A percentile compares a stretch with the other conserved stretches of the same genome.
Evolutionary conservation across 2,113 vertebrate species (phyloP).

Genomic region (Cygnus atratus): DNA sequence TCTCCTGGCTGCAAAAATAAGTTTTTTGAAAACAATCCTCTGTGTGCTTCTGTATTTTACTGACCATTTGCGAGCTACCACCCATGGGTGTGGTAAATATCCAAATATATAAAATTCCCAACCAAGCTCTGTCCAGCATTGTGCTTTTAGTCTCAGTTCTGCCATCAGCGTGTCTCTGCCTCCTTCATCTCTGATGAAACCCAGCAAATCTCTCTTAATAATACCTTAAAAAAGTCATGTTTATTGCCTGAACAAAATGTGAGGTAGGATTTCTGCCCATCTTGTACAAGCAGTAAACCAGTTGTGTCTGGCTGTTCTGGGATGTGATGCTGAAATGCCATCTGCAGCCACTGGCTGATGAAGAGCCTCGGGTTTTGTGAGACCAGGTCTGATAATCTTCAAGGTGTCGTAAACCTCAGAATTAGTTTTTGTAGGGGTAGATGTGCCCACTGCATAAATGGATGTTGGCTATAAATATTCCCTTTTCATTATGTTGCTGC

Average conservation of each 20-base stretch:
- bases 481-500: not conserved
- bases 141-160: not conserved
- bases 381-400: not conserved
- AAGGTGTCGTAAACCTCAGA: not conserved
- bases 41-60: not conserved
- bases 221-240: not conserved
- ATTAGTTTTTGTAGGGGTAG: not conserved
- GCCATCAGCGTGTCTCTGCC: not conserved
- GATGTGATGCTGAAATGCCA: not conserved
- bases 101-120: not conserved
- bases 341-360: not conserved
- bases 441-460: not conserved
- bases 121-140: not conserved
- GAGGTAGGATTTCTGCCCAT: not conserved
- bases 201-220: not conserved
- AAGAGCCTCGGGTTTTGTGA: not conserved
- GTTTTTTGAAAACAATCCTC: constrained; percentile 22
- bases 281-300: not conserved
- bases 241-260: not conserved
- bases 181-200: not conserved
- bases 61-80: not conserved
- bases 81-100: not conserved
- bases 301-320: not conserved
- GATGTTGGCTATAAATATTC: not conserved
- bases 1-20: constrained; percentile 26